These are phyloP conservation scores for Seira musarum DNA, from an alignment of 2,888 invertebrate genomes.

Conservation along the genomic window DNA sequence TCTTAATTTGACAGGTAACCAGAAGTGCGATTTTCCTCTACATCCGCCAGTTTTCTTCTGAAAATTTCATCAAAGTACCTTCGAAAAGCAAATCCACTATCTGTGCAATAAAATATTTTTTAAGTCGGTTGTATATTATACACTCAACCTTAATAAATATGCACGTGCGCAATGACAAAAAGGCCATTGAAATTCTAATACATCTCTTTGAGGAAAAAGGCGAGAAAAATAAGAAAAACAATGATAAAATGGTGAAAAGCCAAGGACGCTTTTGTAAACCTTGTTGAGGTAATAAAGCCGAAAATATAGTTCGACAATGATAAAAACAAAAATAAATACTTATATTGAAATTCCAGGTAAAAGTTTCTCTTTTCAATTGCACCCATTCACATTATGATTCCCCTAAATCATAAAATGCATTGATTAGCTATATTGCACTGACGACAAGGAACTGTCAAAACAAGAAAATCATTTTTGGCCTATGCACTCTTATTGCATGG, in stretches of 20 bases:
- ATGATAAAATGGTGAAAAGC: constrained; percentile 30
- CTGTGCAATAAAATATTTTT: constrained; percentile 47
- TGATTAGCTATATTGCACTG: constrained; percentile 24
- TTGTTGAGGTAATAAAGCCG: too few relatives aligned
- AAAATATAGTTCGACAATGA: constrained; percentile 14
- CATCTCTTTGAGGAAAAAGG: too few relatives aligned
- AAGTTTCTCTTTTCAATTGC: constrained; percentile 41
- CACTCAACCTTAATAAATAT: background rate
- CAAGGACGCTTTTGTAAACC: constrained; percentile 37
- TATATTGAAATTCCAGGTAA: constrained; percentile 50
- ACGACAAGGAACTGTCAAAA: constrained; percentile 41
- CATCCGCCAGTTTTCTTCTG: background rate
- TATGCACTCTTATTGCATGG: background rate
- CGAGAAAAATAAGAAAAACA: too few relatives aligned
- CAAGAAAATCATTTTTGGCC: background rate
- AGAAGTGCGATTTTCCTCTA: constrained; percentile 10
- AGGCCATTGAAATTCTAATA: too few relatives aligned
- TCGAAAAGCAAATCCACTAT: too few relatives aligned
- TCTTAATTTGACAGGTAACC: constrained; percentile 47
- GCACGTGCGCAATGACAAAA: constrained; percentile 33
- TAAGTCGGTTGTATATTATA: background rate
- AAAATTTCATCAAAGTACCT: too few relatives aligned
- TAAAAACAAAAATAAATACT: too few relatives aligned
- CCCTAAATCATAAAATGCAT: constrained; percentile 39
- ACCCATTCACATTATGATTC: too few relatives aligned